Base-by-base conservation (phyloP, 2,888 invertebrate genomes). In the Crossocerus cetratus region DNA sequence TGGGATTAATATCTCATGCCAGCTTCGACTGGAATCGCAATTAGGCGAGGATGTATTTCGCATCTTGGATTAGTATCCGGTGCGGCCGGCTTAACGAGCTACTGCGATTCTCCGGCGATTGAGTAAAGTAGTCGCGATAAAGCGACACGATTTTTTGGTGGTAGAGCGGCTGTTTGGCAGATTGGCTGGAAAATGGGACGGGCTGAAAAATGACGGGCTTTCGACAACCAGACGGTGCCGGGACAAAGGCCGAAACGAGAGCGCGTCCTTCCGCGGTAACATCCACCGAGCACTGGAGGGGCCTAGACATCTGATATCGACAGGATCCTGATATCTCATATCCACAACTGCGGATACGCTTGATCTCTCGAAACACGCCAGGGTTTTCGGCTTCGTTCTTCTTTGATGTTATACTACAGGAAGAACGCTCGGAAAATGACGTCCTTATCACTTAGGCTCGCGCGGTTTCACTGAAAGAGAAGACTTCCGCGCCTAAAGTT, bases 261-360 rank as follows among this genome's bases (percentile, higher is more conserved):
- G 62, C 43, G 65, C 69, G 69, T 61, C 66, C 73, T 71, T 63
- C 66, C 58, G 55, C 55, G 44, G 76, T 66, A 69, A 63, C 73
- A 74, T 74, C 65, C 72, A 45, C 57, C 72, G 67, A 68, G 68
- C 67, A 65, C 72, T 66, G 67, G 66, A 71, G 68, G 69, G 64
- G n/a, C 67, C 71, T 72, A 70, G 80, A 77, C 72, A 73, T 75
- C 80, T 80, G 80, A 80, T 80, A 80, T 80, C 63, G 80, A 80
- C 80, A 80, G 80, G 69, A 44, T 18, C 43, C 62, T 63, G 80
- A 77, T 80, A 78, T 62, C 75, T 72, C 77, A 80, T 80, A 80
- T 74, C 66, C 44, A 49, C 72, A 71, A 73, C 67, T 65, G 65
- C 42, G 66, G 65, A 60, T 69, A 68, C 69, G 78, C 65, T 42